Base-by-base conservation (phyloP, 2,113 vertebrate genomes). In the Lanius ludovicianus region DNA sequence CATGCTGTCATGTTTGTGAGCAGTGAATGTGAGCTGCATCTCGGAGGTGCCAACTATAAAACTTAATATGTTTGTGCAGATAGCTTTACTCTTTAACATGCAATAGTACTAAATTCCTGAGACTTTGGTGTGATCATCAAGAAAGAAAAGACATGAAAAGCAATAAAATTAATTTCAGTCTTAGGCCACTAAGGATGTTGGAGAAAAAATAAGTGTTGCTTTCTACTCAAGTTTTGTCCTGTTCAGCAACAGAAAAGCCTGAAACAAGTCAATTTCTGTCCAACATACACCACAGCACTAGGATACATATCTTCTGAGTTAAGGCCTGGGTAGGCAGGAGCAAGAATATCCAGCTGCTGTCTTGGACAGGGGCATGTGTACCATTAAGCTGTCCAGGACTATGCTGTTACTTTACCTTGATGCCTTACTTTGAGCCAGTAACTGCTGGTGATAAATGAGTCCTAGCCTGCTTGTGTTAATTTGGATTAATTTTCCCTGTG, bases 401-500 rank as follows among this genome's bases (percentile, higher is more conserved):
- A 7, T 81, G 21, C 73, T 84, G 42, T 70, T 81, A 25, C 68
- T 70, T 92, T 71, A 44, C 71, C 59, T 59, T 53, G 70, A 73
- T 95, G 53, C n/a, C 57, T 94, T 59, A 28, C 35, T 95, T 89
- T 39, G 30, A 81, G 76, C 35, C 68, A n/a, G 39, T 86, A 80
- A 50, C 63, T 90, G 49, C 47, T 67, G 37, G 27, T 77, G 68
- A 95, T 77, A 67, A 90, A 97, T 6, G 5, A 70, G 50, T 78
- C 46, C 63, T 65, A 67, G 47, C 71, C 79, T 81, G 89, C 37
- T 75, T 78, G 64, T 60, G 23, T 91, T 92, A 87, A 95, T 95
- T 92, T 86, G 89, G 86, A 84, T 95, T 89, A 67, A 90, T 95
- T 92, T 89, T 96, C 64, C 47, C 57, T 55, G 18, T 71, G 46